A percentile compares a stretch with the other conserved stretches of the same genome.
Conservation (phyloP, 1,140 invertebrate species). For the Archivesica marissinica region DNA sequence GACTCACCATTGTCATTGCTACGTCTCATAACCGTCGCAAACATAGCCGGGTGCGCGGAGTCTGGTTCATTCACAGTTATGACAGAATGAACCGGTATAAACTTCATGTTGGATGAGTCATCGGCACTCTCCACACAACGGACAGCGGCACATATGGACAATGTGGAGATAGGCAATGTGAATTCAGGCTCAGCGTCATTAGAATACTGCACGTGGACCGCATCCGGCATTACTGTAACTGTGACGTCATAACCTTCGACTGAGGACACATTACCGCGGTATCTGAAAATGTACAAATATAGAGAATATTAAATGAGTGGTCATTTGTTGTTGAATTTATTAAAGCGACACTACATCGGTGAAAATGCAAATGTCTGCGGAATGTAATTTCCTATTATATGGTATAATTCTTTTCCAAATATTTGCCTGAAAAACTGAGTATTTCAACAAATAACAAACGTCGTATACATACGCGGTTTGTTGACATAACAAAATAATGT, state of each 20-base stretch:
- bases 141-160: slow-evolving; percentile 99
- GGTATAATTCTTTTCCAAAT: too few relatives aligned
- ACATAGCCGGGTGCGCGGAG: slow-evolving; percentile 95
- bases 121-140: slow-evolving; percentile 60
- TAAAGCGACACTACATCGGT: too few relatives aligned
- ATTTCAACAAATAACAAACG: too few relatives aligned
- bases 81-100: slow-evolving; percentile 97
- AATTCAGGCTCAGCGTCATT: slow-evolving; percentile 97
- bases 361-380: too few relatives aligned
- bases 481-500: too few relatives aligned
- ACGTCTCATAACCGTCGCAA: slow-evolving; percentile 95
- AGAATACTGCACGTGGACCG: slow-evolving; percentile 96
- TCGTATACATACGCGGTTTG: too few relatives aligned
- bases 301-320: too few relatives aligned
- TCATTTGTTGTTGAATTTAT: too few relatives aligned
- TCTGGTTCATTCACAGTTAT: slow-evolving; percentile 61
- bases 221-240: slow-evolving; percentile 98
- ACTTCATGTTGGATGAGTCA: slow-evolving; percentile 86
- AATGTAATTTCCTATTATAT: too few relatives aligned
- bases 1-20: slow-evolving; percentile 95
- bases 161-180: slow-evolving; percentile 97
- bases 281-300: slow-evolving; percentile 27
- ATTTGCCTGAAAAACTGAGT: too few relatives aligned
- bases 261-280: slow-evolving; percentile 16
- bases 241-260: slow-evolving; percentile 85